Conservation (phyloP, 2,888 invertebrate species). For the Drepanosiphum platanoidis region DNA sequence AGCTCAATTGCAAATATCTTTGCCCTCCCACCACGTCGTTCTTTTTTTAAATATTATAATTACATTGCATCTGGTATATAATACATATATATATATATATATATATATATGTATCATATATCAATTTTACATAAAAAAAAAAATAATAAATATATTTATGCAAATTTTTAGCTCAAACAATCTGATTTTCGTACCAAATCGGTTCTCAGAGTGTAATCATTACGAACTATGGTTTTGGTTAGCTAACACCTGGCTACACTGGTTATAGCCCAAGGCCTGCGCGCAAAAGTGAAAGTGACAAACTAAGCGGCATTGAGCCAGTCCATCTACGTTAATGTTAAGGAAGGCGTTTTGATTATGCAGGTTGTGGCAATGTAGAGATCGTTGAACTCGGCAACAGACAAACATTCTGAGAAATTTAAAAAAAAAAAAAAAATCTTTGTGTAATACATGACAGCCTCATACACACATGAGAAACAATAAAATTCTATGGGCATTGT, state of each 20-base stretch:
- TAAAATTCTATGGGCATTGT: background rate
- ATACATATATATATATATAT: too few species aligned
- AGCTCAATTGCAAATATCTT: slow-evolving; percentile 27
- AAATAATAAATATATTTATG: slow-evolving; percentile 7
- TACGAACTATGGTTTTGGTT: slow-evolving; percentile 59
- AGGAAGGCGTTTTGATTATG: slow-evolving; percentile 62
- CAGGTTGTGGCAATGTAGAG: slow-evolving; percentile 59
- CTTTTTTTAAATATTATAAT: background rate
- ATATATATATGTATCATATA: too few species aligned
- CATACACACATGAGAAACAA: slow-evolving; percentile 5
- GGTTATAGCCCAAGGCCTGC: slow-evolving; percentile 60
- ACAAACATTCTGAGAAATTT: slow-evolving; percentile 46
- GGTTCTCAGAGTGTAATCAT: slow-evolving; percentile 43
- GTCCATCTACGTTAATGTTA: slow-evolving; percentile 62
- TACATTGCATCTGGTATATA: background rate
- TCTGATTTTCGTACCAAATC: slow-evolving; percentile 5
- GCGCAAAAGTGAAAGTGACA: slow-evolving; percentile 61
- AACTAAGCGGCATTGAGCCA: slow-evolving; percentile 61
- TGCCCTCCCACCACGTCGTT: background rate
- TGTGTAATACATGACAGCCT: slow-evolving; percentile 27
- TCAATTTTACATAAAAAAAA: too few species aligned
- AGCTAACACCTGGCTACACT: slow-evolving; percentile 61
- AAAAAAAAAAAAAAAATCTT: slow-evolving; percentile 42
- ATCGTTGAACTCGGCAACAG: slow-evolving; percentile 50
- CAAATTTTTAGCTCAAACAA: background rate